phyloP scores from a whole-genome alignment of 2,113 vertebrate genomes.

The Urocynchramus pylzowi region DNA sequence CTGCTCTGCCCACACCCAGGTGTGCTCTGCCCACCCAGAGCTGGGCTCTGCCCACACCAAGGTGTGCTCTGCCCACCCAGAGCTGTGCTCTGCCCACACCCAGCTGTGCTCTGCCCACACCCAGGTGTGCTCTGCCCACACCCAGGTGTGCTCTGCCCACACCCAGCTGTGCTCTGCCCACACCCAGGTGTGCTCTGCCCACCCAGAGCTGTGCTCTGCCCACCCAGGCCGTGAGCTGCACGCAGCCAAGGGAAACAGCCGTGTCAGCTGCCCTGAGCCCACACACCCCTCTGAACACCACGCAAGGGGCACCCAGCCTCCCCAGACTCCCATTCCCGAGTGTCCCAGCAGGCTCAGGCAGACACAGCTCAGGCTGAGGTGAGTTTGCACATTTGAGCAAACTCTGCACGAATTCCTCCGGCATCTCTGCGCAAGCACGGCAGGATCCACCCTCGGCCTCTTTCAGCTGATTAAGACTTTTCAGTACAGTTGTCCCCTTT shows the following conservation, averaged over 20 bases:
- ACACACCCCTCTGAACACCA: not conserved
- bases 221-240: not conserved
- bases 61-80: too few relatives aligned
- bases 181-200: not conserved
- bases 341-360: not conserved
- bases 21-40: too few relatives aligned
- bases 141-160: too few relatives aligned
- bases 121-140: too few relatives aligned
- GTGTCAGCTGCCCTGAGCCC: not conserved
- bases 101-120: too few relatives aligned
- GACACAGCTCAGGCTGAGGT: not conserved
- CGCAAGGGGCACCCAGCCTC: rapidly evolving
- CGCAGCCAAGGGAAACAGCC: rapidly evolving
- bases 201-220: not conserved
- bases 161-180: too few relatives aligned
- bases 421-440: not conserved
- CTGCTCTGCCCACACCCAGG: too few relatives aligned
- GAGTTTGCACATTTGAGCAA: not conserved
- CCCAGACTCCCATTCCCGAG: rapidly evolving
- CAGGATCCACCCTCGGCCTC: not conserved
- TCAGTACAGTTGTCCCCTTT: not conserved
- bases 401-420: not conserved
- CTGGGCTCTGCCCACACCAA: too few relatives aligned
- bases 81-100: too few relatives aligned
- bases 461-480: not conserved